phyloP scores from a whole-genome alignment of 1,140 invertebrate species.

The Leptinotarsa lineolata region DNA sequence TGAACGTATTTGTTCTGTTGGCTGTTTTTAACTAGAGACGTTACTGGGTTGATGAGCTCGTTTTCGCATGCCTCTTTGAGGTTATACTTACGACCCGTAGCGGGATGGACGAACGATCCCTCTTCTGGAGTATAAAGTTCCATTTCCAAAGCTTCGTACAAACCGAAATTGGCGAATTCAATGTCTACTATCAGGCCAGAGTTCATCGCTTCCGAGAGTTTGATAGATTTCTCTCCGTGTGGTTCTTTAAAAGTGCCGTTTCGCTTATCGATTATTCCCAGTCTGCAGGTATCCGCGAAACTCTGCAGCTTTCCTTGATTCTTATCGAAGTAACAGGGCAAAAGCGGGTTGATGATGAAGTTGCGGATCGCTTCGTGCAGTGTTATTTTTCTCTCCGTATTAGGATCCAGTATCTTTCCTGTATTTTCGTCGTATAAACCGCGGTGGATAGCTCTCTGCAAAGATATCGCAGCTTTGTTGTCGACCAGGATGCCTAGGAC shows the following conservation, averaged over 20 bases:
- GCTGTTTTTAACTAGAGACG: constrained; percentile 78
- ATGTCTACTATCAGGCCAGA: constrained; percentile 82
- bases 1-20: constrained; percentile 71
- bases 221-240: constrained; percentile 66
- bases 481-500: constrained; percentile 80
- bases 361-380: constrained; percentile 83
- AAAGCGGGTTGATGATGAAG: constrained; percentile 76
- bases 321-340: constrained; percentile 81
- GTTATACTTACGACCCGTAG: constrained; percentile 75
- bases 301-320: constrained; percentile 70
- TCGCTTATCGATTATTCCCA: constrained; percentile 81
- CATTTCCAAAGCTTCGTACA: constrained; percentile 83
- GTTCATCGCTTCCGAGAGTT: constrained; percentile 73
- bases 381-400: constrained; percentile 74
- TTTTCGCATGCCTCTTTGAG: constrained; percentile 77
- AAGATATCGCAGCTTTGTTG: constrained; percentile 77
- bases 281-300: constrained; percentile 77
- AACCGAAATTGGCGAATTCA: constrained; percentile 76
- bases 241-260: constrained; percentile 78
- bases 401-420: constrained; percentile 82
- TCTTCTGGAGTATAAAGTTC: constrained; percentile 76
- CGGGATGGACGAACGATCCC: constrained; percentile 80
- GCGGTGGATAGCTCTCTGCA: constrained; percentile 85
- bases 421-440: constrained; percentile 80
- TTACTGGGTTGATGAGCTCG: constrained; percentile 80